phyloP scores from a whole-genome alignment of 2,113 vertebrate species.

The Syrrhaptes paradoxus region DNA sequence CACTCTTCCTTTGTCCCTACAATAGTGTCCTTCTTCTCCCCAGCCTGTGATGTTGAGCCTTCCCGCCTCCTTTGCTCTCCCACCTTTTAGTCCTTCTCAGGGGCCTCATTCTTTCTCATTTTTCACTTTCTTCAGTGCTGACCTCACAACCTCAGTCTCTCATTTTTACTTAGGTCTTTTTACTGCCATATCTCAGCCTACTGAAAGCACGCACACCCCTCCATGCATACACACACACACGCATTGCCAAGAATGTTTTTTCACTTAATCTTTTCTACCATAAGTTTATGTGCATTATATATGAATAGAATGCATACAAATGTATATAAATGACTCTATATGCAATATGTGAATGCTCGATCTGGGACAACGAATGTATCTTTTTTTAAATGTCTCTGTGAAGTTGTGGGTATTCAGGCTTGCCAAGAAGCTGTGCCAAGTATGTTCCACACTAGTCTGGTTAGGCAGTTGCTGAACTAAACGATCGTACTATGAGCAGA shows the following conservation, averaged over 20 bases:
- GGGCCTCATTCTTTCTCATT: not conserved
- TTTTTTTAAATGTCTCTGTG: not conserved
- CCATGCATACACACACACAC: fast-evolving
- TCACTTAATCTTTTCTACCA: fast-evolving
- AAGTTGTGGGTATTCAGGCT: not conserved
- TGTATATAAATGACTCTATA: not conserved
- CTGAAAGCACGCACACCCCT: not conserved
- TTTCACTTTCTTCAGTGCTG: not conserved
- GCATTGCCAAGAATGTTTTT: not conserved
- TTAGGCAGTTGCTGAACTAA: not conserved
- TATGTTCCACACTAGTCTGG: not conserved
- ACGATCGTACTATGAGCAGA: not conserved
- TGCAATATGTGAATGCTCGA: not conserved
- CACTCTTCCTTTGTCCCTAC: not conserved
- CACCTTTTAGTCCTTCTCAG: not conserved
- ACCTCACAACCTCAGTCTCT: not conserved
- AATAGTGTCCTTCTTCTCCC: not conserved
- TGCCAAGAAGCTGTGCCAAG: not conserved
- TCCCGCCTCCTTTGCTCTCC: not conserved
- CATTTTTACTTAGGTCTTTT: not conserved
- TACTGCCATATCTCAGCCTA: not conserved
- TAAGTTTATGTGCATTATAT: not conserved
- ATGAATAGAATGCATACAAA: not conserved
- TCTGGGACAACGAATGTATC: not conserved
- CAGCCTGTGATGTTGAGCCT: not conserved